Base-by-base conservation (phyloP, 2,113 vertebrate genomes). In the Trachemys scripta region DNA sequence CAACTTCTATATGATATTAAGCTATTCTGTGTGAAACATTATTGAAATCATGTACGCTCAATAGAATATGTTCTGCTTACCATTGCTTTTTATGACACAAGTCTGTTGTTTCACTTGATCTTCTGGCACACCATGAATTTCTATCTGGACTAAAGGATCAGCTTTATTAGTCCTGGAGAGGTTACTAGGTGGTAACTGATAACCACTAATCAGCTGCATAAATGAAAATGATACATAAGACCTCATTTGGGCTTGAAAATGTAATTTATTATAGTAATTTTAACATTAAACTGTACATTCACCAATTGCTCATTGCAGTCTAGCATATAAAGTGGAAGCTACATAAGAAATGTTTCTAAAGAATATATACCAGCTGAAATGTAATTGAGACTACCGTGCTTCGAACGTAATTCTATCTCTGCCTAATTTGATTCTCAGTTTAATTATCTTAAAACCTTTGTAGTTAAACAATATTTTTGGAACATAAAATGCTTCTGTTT, bases 141-240 rank as follows among this genome's bases (percentile, higher is more conserved):
- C 99, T 94, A 99, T 97, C 29, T 96, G 96, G 78, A 99, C 99
- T 59, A 98, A 88, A 6, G 98, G 97, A 84, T 99, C 98, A 83
- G 98, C 93, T 90, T 97, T 97, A 96, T 98, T 99, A 38, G 96
- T 97, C 59, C 94, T 98, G 5, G 97, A 97, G 24, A 91, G 12
- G 90, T 14, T 59, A 96, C 98, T 95, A 93, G 97, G 96, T 97
- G 99, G 98, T 95, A 99, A 81, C 88, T 98, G 98, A 57, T 98
- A 94, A 17, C 99, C 99, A 87, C 98, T 98, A 95, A 99, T 99
- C 72, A 99, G 97, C 99, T 99, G 96, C 12, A 95, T 65, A 97
- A 97, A 97, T 82, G 75, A 10, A 94, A 90, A 81, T 83, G 10
- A 62, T 11, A 72, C 14, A 35, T 47, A 53, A n/a, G 24, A 16